These are phyloP conservation scores for Nothocercus julius DNA, from an alignment of 2,113 vertebrate species.

Conservation along the genomic window DNA sequence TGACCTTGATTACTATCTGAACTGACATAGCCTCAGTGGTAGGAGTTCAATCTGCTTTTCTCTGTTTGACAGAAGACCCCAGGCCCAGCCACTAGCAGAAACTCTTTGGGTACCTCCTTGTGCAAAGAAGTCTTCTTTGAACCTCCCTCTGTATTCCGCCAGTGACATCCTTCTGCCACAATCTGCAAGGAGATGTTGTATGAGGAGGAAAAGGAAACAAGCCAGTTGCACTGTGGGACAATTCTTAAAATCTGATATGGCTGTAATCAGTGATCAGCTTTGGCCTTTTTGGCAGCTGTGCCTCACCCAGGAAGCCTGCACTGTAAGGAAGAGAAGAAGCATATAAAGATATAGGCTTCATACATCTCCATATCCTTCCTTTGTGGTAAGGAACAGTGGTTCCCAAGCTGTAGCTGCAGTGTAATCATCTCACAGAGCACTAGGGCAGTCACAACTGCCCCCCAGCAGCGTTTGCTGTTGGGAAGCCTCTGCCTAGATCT, in stretches of 20 bases:
- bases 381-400: rapidly evolving
- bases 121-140: neutral
- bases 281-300: neutral
- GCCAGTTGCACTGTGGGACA: neutral
- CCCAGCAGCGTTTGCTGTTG: rapidly evolving
- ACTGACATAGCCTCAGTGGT: no score
- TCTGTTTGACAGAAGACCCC: neutral
- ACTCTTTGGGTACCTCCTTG: neutral
- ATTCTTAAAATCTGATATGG: neutral
- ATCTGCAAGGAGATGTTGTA: rapidly evolving
- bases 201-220: rapidly evolving
- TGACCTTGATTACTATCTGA: neutral
- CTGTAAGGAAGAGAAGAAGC: neutral
- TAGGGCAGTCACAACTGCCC: rapidly evolving
- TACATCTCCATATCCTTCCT: neutral
- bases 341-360: no score
- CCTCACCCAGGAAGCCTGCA: neutral
- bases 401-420: rapidly evolving
- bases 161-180: rapidly evolving
- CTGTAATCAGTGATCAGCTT: neutral
- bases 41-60: neutral
- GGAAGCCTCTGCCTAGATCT: neutral
- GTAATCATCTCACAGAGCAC: rapidly evolving
- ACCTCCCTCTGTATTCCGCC: neutral
- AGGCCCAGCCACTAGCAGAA: neutral